Base-by-base conservation (phyloP, 2,797 vertebrate species). In the Phrynocephalus vlangalii region DNA sequence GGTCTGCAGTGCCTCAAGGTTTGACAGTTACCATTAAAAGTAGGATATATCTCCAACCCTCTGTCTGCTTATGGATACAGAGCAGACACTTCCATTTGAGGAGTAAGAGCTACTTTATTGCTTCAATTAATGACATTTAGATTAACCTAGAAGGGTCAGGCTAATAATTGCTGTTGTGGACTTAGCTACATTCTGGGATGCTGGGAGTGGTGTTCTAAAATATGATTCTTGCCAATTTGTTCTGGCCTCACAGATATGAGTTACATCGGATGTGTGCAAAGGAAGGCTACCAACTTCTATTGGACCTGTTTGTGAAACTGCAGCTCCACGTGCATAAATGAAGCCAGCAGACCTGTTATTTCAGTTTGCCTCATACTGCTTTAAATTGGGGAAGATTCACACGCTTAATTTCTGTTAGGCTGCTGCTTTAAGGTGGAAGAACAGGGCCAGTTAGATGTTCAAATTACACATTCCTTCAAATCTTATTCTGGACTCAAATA, bases 1-100 rank as follows among this genome's bases (percentile, higher is more conserved):
- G 16, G 6, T 77, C 75, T 84, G 83, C 52, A 33, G 38, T 67
- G 66, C 11, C 38, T 84, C 83, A 84, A 56, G 22, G 30, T 7
- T 38, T 67, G 83, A 77, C 82, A 73, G 38, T 85, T 77, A 10
- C 60, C 63, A 30, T 44, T 85, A 78, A 85, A 44, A 77, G 63
- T 78, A 24, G 63, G 60, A 77, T 66, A 15, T 38, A 67, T 73
- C 70, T 24, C 30, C 70, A 72, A 75, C 71, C 52, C 6, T 26
- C 71, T 75, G 82, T 28, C n/a, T 73, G 30, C 50, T 20, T 73
- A 22, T 60, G 52, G 48, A 75, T 84, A 76, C 56, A 67, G 38
- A 85, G 22, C 26, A 77, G 83, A 85, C 56, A 75, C 68, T 50
- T 83, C 44, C 48, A 60, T 85, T 77, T 84, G 56, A 38, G 56